Evolutionary conservation across 2,888 invertebrate genomes (phyloP).

Genomic region (Heliconius cydno): DNA sequence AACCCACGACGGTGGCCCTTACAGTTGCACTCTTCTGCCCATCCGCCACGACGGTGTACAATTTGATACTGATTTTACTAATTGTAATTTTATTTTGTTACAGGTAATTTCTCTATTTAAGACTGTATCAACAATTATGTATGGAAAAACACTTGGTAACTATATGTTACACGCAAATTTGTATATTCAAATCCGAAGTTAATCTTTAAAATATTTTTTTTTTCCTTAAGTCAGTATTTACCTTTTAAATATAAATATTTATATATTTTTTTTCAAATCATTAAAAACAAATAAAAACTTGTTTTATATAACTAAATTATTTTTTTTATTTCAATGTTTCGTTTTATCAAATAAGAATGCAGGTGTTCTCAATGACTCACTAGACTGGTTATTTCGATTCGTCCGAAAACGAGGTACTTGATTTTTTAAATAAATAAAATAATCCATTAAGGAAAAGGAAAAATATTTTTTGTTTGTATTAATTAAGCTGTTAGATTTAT

Average conservation of each 20-base stretch:
- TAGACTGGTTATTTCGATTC: constrained; percentile 14
- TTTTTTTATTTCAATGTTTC: neutral
- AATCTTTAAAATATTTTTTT: neutral
- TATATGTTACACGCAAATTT: neutral
- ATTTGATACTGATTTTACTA: neutral
- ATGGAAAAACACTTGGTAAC: neutral
- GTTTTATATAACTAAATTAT: neutral
- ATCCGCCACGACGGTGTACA: too few relatives aligned
- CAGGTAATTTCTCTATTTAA: neutral
- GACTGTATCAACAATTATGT: neutral
- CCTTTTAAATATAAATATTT: too few relatives aligned
- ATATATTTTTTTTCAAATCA: neutral
- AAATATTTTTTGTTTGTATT: neutral
- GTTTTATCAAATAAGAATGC: constrained; percentile 18
- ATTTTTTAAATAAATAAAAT: neutral
- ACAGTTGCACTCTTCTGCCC: too few relatives aligned
- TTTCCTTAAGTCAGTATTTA: too few relatives aligned
- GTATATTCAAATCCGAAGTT: neutral
- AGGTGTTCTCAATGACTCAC: constrained; percentile 31
- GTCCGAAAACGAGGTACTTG: neutral
- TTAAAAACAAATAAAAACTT: neutral
- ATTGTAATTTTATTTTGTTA: constrained; percentile 2
- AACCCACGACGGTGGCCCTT: too few relatives aligned
- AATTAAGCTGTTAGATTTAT: too few relatives aligned
- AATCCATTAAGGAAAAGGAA: neutral